Conservation (phyloP, 1,140 invertebrate species). For the Lineus longissimus region DNA sequence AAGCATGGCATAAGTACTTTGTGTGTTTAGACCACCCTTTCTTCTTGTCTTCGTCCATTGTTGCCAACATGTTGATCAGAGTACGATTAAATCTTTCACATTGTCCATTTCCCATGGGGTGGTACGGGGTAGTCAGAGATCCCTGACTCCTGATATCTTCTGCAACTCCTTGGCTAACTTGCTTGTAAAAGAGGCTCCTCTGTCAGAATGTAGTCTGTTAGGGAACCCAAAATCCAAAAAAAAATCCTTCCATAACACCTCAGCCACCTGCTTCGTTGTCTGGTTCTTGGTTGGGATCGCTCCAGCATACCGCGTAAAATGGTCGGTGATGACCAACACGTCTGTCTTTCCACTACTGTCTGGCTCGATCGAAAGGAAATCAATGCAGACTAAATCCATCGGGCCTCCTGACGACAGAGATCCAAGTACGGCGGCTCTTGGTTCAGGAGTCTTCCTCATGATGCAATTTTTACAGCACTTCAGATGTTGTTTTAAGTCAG, state of each 20-base stretch:
- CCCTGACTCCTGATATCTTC: neutral
- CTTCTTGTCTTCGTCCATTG: constrained; percentile 11
- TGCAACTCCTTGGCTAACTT: constrained; percentile 17
- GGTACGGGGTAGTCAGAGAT: constrained; percentile 19
- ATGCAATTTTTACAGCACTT: constrained; percentile 17
- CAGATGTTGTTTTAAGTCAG: constrained; percentile 11
- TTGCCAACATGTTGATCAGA: constrained; percentile 16
- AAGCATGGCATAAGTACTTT: constrained; percentile 13
- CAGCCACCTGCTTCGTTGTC: constrained; percentile 17
- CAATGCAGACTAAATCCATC: constrained; percentile 19
- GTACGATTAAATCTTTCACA: constrained; percentile 11
- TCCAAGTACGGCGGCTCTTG: neutral
- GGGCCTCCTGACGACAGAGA: constrained; percentile 8
- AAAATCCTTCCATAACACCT: constrained; percentile 22
- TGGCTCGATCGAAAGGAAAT: constrained; percentile 21
- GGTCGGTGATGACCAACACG: constrained; percentile 21
- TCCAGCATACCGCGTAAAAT: constrained; percentile 22
- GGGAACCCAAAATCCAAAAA: constrained; percentile 23
- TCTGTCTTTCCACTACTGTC: constrained; percentile 18
- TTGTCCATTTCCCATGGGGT: constrained; percentile 18
- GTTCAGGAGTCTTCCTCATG: constrained; percentile 6
- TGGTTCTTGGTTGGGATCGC: constrained; percentile 23
- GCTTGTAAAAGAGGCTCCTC: constrained; percentile 9
- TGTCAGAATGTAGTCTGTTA: constrained; percentile 18
- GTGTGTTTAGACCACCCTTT: constrained; percentile 11